A percentile compares a stretch with the other conserved stretches of the same genome.
Evolutionary conservation across 2,888 invertebrate species (phyloP).

Genomic region (Euphydryas editha): DNA sequence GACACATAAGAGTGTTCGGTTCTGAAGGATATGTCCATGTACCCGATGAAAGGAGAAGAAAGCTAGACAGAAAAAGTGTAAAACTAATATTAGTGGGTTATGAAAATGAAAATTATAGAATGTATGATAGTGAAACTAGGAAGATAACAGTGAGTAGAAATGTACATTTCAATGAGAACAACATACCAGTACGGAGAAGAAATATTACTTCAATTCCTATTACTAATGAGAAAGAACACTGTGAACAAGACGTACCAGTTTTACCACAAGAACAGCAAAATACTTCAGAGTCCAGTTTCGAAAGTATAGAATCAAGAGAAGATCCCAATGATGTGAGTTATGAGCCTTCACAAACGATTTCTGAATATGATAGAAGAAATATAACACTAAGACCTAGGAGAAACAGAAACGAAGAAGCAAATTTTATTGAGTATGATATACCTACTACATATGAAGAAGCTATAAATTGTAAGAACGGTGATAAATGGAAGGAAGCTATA

Average conservation of each 20-base stretch:
- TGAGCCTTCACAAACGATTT: neutral
- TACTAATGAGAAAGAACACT: neutral
- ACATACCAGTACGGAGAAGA: neutral
- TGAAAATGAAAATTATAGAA: neutral
- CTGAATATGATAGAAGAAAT: neutral
- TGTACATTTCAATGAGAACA: neutral
- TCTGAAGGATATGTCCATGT: neutral
- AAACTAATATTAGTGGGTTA: neutral
- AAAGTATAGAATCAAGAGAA: neutral
- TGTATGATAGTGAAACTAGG: neutral
- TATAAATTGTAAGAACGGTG: conserved; percentile 4
- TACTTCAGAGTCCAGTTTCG: neutral
- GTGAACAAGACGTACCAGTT: neutral
- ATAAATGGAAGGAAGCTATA: conserved; percentile 17
- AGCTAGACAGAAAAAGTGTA: neutral
- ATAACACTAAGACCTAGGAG: neutral
- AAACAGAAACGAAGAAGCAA: neutral
- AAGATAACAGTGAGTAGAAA: neutral
- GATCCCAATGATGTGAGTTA: neutral
- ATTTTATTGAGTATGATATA: conserved; percentile 2
- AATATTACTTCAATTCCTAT: neutral
- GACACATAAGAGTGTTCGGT: conserved; percentile 42
- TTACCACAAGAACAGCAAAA: too few relatives aligned
- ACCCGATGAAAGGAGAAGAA: neutral
- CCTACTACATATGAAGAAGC: conserved; percentile 18